Evolutionary conservation across 2,888 invertebrate species (phyloP).

Genomic region (Apotomis turbidana): DNA sequence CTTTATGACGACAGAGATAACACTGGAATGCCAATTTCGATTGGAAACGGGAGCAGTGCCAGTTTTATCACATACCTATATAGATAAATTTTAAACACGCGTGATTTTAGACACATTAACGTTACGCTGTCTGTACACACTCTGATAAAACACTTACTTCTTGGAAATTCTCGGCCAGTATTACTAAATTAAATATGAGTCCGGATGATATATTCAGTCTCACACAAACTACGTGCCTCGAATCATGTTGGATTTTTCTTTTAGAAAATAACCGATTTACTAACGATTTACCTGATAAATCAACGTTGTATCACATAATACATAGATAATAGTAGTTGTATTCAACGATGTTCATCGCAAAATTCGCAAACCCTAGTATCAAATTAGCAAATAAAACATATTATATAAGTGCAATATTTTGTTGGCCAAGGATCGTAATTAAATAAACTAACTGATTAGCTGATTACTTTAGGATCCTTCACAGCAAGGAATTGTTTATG

Average conservation of each 20-base stretch:
- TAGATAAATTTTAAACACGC: conserved; percentile 71
- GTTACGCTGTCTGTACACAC: conserved; percentile 47
- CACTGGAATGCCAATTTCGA: conserved; percentile 77
- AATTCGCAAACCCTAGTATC: no score
- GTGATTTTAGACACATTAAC: conserved; percentile 68
- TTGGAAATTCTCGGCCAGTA: conserved; percentile 19
- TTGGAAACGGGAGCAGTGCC: conserved; percentile 75
- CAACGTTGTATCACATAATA: no score
- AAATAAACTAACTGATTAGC: no score
- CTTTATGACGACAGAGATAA: conserved; percentile 72
- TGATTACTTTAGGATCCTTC: no score
- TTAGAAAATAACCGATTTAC: conserved; percentile 1
- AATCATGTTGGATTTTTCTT: conserved; percentile 15
- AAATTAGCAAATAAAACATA: no score
- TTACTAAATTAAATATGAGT: conserved; percentile 15
- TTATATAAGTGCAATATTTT: no score
- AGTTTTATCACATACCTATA: conserved; percentile 71
- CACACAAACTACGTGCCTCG: conserved; percentile 23
- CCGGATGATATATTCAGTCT: conserved; percentile 15
- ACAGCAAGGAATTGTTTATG: no score
- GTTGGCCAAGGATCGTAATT: no score
- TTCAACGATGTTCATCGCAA: no score
- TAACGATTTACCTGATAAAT: not conserved
- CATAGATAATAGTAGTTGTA: no score
- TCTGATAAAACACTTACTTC: conserved; percentile 29